These are phyloP conservation scores for Diabrotica undecimpunctata DNA, from an alignment of 1,140 invertebrate genomes.

Conservation along the genomic window DNA sequence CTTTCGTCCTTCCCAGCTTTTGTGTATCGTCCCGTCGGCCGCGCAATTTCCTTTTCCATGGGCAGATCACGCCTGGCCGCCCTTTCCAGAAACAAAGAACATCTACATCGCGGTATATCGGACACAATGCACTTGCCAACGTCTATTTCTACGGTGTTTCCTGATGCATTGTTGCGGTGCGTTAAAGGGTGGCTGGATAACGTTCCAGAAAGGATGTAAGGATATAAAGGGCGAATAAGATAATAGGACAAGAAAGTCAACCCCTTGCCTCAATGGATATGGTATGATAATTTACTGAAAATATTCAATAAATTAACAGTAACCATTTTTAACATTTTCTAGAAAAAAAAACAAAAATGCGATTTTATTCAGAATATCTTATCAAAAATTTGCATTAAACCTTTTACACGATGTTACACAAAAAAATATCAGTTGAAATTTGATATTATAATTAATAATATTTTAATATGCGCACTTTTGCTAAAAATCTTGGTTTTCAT, in stretches of 20 bases:
- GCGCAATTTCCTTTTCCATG: neutral
- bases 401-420: no score
- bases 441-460: no score
- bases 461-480: no score
- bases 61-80: slow-evolving; percentile 1
- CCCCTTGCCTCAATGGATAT: neutral
- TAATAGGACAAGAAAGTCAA: neutral
- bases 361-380: no score
- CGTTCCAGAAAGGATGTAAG: slow-evolving; percentile 1
- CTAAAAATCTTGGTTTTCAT: no score
- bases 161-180: slow-evolving; percentile 48
- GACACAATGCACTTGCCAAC: slow-evolving; percentile 48
- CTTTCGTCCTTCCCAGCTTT: neutral
- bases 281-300: no score
- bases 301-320: no score
- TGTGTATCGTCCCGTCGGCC: neutral
- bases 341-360: no score
- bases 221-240: neutral
- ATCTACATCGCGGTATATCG: slow-evolving; percentile 29
- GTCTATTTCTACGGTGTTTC: slow-evolving; percentile 30
- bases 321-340: no score
- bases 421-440: no score
- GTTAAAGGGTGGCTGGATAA: slow-evolving; percentile 44
- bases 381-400: no score
- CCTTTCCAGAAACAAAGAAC: slow-evolving; percentile 42